Percentiles rank a stretch among this genome's conserved stretches.
Conservation (phyloP, 2,113 vertebrate genomes). For the Notothenia coriiceps region DNA sequence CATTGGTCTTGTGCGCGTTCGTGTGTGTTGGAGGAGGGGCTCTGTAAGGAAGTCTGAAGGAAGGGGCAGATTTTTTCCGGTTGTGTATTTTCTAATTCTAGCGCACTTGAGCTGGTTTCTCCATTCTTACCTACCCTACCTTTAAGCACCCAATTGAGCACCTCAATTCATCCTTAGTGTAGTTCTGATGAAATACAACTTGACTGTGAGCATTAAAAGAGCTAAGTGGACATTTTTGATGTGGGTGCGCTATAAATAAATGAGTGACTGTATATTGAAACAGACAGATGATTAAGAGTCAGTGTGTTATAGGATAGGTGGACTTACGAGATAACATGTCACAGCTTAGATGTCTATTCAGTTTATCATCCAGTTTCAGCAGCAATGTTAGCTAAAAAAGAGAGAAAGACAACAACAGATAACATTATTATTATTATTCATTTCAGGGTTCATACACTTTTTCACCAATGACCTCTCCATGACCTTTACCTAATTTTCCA, state of each 20-base stretch:
- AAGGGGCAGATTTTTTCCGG: too few species aligned
- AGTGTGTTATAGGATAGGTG: slow-evolving; percentile 1
- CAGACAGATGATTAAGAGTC: neutral
- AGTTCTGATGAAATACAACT: neutral
- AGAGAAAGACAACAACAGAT: slow-evolving; percentile 11
- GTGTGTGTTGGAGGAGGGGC: too few species aligned
- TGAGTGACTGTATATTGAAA: neutral
- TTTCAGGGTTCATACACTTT: too few species aligned
- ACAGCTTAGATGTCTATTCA: slow-evolving; percentile 98
- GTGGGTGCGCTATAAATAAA: neutral
- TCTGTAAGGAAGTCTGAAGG: too few species aligned
- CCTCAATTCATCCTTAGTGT: neutral
- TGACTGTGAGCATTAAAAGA: neutral
- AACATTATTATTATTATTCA: too few species aligned
- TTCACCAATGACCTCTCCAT: too few species aligned
- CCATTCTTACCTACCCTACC: too few species aligned
- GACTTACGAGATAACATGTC: slow-evolving; percentile 91
- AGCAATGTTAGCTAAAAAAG: slow-evolving; percentile 90
- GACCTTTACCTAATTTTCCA: too few species aligned
- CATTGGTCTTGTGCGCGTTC: too few species aligned
- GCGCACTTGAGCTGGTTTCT: too few species aligned
- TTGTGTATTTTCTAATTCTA: too few species aligned
- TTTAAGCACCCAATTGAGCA: neutral
- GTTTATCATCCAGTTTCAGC: slow-evolving; percentile 98
- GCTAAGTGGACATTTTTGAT: neutral